Evolutionary conservation across 2,113 vertebrate genomes (phyloP).

Genomic region (Austrofundulus limnaeus): DNA sequence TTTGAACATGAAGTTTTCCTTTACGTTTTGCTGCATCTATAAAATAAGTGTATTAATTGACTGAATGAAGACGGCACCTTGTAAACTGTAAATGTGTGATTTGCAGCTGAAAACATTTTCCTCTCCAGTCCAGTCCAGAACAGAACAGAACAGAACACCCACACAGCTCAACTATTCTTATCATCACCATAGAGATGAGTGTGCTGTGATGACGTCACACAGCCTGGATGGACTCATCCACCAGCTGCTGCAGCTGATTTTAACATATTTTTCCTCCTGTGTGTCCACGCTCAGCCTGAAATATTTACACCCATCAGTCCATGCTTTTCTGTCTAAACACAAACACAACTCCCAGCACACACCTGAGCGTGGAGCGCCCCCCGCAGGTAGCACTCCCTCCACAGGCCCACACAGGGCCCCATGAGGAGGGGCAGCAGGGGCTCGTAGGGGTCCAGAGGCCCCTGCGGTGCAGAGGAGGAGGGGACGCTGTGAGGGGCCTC

Average conservation of each 20-base stretch:
- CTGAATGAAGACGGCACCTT: not conserved
- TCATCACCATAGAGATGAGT: conserved; percentile 45
- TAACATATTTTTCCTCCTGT: too few relatives aligned
- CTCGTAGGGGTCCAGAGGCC: conserved; percentile 65
- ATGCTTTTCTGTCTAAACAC: not conserved
- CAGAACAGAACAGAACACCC: conserved; percentile 17
- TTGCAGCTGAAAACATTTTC: conserved; percentile 3
- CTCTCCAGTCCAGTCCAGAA: conserved; percentile 14
- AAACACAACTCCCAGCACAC: not conserved
- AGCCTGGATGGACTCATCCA: not conserved
- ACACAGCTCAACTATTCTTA: conserved; percentile 34
- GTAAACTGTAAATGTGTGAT: not conserved
- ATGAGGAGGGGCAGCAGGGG: conserved; percentile 82
- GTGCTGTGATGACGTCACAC: conserved; percentile 14
- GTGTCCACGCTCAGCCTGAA: not conserved
- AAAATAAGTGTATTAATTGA: too few relatives aligned
- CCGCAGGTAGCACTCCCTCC: conserved; percentile 91
- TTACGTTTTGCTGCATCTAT: too few relatives aligned
- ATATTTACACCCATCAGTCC: not conserved
- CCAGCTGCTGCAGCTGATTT: conserved; percentile 8
- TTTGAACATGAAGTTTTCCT: too few relatives aligned
- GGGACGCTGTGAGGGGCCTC: conserved; percentile 46
- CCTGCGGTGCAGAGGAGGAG: conserved; percentile 35
- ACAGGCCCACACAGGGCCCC: conserved; percentile 85
- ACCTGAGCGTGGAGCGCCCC: conserved; percentile 88